Conservation (phyloP, 2,113 vertebrate species). For the Seriola rivoliana region DNA sequence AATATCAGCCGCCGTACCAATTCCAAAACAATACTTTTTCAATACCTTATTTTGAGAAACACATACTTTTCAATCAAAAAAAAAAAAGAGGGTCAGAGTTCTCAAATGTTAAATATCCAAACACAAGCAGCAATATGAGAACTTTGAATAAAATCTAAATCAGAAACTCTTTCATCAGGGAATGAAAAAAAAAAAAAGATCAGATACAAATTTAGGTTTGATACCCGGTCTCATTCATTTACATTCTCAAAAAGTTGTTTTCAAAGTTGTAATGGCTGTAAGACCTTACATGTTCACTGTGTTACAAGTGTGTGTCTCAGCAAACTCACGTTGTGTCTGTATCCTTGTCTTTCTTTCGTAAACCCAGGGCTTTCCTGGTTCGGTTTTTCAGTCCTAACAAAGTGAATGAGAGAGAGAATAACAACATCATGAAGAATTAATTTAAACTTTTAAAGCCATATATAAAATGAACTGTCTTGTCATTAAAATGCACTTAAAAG, state of each 20-base stretch:
- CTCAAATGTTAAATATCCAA: not conserved
- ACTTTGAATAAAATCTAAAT: too few relatives aligned
- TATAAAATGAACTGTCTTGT: slow-evolving; percentile 28
- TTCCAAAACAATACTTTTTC: too few relatives aligned
- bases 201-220: not conserved
- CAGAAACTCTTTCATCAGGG: too few relatives aligned
- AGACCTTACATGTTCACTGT: too few relatives aligned
- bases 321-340: slow-evolving; percentile 93
- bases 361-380: slow-evolving; percentile 96
- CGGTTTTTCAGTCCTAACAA: slow-evolving; percentile 96
- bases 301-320: not conserved
- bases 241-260: not conserved
- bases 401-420: not conserved
- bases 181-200: too few relatives aligned
- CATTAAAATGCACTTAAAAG: slow-evolving; percentile 43
- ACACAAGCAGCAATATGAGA: not conserved
- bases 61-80: too few relatives aligned
- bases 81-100: not conserved
- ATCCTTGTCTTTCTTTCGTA: slow-evolving; percentile 98
- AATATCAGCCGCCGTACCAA: not conserved
- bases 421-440: slow-evolving; percentile 33
- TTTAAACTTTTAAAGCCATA: slow-evolving; percentile 1
- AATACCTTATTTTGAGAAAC: too few relatives aligned
- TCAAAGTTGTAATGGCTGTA: not conserved
- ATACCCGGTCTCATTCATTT: not conserved